These are phyloP conservation scores for Ylistrum balloti DNA, from an alignment of 1,140 invertebrate genomes.

Conservation along the genomic window DNA sequence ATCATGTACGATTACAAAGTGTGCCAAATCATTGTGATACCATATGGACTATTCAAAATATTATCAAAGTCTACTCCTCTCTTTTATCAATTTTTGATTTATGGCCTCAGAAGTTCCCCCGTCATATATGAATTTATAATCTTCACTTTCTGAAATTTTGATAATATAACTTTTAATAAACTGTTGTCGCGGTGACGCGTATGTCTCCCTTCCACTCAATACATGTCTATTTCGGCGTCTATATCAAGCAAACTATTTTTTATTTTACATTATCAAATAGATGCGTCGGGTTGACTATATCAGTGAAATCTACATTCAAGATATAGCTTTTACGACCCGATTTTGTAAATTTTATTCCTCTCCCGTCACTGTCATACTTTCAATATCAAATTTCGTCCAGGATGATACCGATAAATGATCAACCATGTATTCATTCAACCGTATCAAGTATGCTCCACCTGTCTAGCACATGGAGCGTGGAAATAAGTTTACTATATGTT, in stretches of 20 bases:
- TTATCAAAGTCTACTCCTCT: background rate
- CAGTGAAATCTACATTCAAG: conserved; percentile 20
- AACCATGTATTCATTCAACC: background rate
- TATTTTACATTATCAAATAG: conserved; percentile 36
- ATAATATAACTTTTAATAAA: conserved; percentile 41
- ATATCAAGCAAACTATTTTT: background rate
- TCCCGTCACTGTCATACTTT: background rate
- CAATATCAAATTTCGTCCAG: background rate
- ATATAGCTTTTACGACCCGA: conserved; percentile 33
- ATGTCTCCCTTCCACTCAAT: background rate
- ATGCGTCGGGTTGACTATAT: conserved; percentile 13
- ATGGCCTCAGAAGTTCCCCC: conserved; percentile 4
- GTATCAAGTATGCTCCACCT: conserved; percentile 22
- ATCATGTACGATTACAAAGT: background rate
- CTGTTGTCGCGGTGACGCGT: conserved; percentile 12
- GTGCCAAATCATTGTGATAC: background rate
- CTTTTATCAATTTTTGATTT: conserved; percentile 35
- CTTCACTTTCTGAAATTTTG: conserved; percentile 35
- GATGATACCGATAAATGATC: background rate
- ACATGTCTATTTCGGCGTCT: conserved; percentile 26
- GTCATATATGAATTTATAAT: conserved; percentile 36
- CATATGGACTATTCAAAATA: background rate
- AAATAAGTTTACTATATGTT: background rate
- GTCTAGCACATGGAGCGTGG: background rate
- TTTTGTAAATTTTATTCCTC: conserved; percentile 25